Base-by-base conservation (phyloP, 2,113 vertebrate species). In the Eleginops maclovinus region DNA sequence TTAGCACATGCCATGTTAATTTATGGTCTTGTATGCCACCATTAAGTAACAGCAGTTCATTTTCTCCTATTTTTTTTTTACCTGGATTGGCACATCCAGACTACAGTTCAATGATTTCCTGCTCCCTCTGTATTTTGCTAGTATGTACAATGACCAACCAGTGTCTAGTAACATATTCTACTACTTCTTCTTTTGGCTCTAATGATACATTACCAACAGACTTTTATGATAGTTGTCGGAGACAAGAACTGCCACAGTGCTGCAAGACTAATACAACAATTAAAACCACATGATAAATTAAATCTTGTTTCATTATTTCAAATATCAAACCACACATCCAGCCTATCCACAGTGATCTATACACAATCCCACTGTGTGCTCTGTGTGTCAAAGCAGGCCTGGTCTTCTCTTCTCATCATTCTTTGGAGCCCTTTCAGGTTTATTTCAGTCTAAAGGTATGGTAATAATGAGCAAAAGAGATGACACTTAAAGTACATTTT, bases 381-480 rank as follows among this genome's bases (percentile, higher is more conserved):
- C 68, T 59, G 21, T 24, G 61, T 69, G 56, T 49, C 72, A 66
- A 82, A 77, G 31, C 31, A 67, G 76, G 21, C 63, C 36, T 59
- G 60, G 71, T 72, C 66, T 77, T 68, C 66, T 83, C 72, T 70
- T 79, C 51, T 63, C 62, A 75, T 73, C 66, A 28, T 21, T 76
- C 77, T 83, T 64, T 65, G 59, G 71, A 73, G 44, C 54, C 24
- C 11, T 77, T 64, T 77, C 28, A 63, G 49, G 21, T 72, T 73
- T 43, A 54, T 73, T 72, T 65, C 49, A 65, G 61, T 78, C 21
- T 64, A 31, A 75, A 72, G 61, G 49, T 81, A 72, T 69, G 72
- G 56, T 54, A 84, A 78, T 84, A 89, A 89, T 46, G 81, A 88
- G 81, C 53, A 58, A 64, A 28, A 59, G 62, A 64, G 26, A 59